Evolutionary conservation across 2,888 invertebrate genomes (phyloP), one percentile per base, ranked within the genome.

Genomic region (Prosapia bicincta): DNA sequence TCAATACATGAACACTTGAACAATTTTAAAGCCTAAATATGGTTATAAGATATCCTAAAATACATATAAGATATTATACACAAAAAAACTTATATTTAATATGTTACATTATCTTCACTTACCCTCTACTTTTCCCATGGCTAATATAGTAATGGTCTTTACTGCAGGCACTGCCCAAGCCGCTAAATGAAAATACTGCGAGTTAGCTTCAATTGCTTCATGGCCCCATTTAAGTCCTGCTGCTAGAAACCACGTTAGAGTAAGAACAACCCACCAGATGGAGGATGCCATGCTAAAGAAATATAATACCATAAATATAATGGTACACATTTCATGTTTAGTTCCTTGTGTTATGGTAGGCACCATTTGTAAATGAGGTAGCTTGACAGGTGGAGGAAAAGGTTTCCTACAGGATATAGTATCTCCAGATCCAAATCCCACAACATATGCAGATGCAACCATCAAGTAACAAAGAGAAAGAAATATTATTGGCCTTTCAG

Each of bases 141-240:
- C 97, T 79, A 98, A 88, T 82, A 98, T 95, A 76, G 95, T 95
- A 84, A 98, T 97, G 71, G 98, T 98, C 86, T 97, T 96, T 76
- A 97, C 89, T 75, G 98, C 98, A 71, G 98, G 98, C 71, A 98
- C 93, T 74, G 97, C 97, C 98, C 98, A 98, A n/a, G 98, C 98
- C 75, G 95, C 95, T 82, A 98, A 89, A 89, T 98, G 98, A 85
- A 98, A 98, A 85, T 97, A 96, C 86, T 97, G 96, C 13, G 97
- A 97, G 86, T 98, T 96, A 73, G 96, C 95, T 87, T 97, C 97
- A 83, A 98, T 98, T 43, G 98, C 98, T 88, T 98, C 98, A 85
- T 97, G 97, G 67, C 97, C 97, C 98, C 98, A 98, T 86, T 98
- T 98, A 76, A 98, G 89, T 32, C 97, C 97, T 78, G 98, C 97